Evolutionary conservation across 1,140 invertebrate genomes (phyloP).

Genomic region (Caenorhabditis remanei): DNA sequence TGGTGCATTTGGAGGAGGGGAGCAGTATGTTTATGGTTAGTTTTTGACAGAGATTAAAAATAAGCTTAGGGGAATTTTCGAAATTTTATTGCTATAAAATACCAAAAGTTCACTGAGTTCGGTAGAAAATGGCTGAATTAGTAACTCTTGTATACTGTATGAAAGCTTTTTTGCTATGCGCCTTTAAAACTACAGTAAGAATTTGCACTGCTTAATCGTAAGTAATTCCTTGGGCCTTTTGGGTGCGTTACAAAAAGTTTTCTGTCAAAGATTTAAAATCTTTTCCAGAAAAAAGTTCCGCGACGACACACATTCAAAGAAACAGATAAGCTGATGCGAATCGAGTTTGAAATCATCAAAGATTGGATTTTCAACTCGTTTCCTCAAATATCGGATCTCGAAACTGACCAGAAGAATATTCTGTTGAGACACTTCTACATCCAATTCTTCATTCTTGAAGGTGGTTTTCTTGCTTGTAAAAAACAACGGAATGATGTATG

Average conservation of each 20-base stretch:
- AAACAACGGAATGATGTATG: constrained; percentile 19
- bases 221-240: too few relatives aligned
- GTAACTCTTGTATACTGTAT: too few relatives aligned
- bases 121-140: too few relatives aligned
- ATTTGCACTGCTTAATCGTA: too few relatives aligned
- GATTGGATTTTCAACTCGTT: constrained; percentile 20
- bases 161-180: too few relatives aligned
- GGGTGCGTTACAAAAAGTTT: too few relatives aligned
- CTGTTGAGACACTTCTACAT: not conserved
- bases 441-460: constrained; percentile 17
- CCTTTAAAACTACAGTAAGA: too few relatives aligned
- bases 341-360: not conserved
- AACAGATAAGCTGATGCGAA: not conserved
- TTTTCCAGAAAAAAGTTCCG: not conserved
- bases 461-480: constrained; percentile 20
- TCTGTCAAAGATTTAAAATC: not conserved
- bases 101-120: too few relatives aligned
- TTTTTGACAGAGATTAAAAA: too few relatives aligned
- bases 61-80: too few relatives aligned
- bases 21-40: not conserved
- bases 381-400: not conserved
- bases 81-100: too few relatives aligned
- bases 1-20: constrained; percentile 1
- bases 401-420: not conserved
- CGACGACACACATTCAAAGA: constrained; percentile 23